phyloP scores from a whole-genome alignment of 2,797 vertebrate genomes.

The Pangasius krempfi region DNA sequence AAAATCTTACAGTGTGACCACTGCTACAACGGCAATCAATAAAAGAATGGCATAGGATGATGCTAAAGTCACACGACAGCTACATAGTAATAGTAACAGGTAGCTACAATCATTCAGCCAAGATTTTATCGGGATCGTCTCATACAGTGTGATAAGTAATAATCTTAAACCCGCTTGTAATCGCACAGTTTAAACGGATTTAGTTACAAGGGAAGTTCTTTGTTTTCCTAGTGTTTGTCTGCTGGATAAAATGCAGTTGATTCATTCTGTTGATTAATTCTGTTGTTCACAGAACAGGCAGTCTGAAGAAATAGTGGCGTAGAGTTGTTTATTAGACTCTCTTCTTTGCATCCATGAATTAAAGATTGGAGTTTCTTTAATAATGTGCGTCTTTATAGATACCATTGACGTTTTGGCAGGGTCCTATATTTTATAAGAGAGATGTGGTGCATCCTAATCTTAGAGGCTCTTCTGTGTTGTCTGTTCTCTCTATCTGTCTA shows the following conservation, averaged over 20 bases:
- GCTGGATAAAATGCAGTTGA: background rate
- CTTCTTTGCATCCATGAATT: background rate
- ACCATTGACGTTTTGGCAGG: background rate
- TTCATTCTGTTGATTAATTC: background rate
- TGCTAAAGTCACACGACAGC: background rate
- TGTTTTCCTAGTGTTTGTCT: background rate
- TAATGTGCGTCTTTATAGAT: background rate
- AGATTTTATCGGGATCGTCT: background rate
- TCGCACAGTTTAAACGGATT: background rate
- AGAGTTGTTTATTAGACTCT: background rate
- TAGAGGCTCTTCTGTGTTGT: background rate
- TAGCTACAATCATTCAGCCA: background rate
- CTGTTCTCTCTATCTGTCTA: conserved; percentile 4
- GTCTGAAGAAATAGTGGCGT: background rate
- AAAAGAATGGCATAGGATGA: background rate
- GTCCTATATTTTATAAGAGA: background rate
- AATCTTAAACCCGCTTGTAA: background rate
- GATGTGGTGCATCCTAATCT: background rate
- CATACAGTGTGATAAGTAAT: background rate
- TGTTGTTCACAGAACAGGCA: background rate
- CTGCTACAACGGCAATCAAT: background rate
- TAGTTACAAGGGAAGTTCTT: background rate
- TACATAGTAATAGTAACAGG: background rate
- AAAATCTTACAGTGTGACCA: background rate
- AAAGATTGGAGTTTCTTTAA: background rate